Percentiles rank a stretch among this genome's conserved stretches.
phyloP scores from a whole-genome alignment of 30 jellyfish, hydroid and myxozoan genomes.

The Cassiopea xamachana region DNA sequence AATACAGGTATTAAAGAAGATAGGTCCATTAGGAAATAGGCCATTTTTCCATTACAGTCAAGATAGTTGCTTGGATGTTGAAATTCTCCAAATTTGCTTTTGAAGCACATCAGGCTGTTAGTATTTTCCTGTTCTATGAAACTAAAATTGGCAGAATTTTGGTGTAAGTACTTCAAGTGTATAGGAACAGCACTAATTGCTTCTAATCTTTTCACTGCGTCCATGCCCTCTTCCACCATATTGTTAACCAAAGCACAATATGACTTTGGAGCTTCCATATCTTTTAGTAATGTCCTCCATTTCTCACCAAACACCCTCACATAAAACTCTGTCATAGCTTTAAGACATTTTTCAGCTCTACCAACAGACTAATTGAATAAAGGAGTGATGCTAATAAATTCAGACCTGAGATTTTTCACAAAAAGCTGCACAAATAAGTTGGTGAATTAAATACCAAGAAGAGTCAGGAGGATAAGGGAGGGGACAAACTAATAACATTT shows the following conservation, averaged over 20 bases:
- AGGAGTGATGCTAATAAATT: not conserved
- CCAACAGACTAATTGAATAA: not conserved
- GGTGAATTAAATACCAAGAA: too few relatives aligned
- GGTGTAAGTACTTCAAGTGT: not conserved
- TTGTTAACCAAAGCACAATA: constrained; percentile 36
- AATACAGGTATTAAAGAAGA: constrained; percentile 78
- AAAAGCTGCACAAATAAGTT: too few relatives aligned
- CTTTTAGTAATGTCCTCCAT: constrained; percentile 6
- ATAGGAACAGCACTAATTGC: constrained; percentile 4
- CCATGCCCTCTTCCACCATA: not conserved
- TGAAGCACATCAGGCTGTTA: not conserved
- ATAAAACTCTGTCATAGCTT: constrained; percentile 18
- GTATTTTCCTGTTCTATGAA: not conserved
- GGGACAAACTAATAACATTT: too few relatives aligned
- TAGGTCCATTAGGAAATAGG: constrained; percentile 72
- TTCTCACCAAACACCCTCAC: constrained; percentile 20
- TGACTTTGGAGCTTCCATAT: not conserved
- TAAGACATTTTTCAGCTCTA: constrained; percentile 17
- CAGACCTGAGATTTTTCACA: too few relatives aligned
- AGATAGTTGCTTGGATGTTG: not conserved
- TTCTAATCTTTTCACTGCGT: not conserved
- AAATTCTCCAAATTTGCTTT: not conserved
- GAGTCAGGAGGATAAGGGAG: too few relatives aligned
- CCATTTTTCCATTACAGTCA: constrained; percentile 20
- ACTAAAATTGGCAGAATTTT: not conserved